A percentile compares a stretch with the other conserved stretches of the same genome.
Conservation (phyloP, 2,797 vertebrate species). For the Myiotriccus ornatus region DNA sequence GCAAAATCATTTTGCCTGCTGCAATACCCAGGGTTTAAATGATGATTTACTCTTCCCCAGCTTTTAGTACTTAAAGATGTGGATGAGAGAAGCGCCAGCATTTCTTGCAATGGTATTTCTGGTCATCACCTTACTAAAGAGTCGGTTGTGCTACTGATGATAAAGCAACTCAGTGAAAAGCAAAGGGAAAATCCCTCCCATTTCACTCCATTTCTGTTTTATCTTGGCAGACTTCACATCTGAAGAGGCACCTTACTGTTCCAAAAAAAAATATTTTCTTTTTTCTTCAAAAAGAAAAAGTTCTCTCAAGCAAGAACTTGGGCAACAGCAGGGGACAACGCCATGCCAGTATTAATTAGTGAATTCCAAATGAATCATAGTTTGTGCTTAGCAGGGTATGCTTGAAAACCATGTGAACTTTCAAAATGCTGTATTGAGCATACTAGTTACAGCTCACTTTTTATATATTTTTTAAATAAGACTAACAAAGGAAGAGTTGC, state of each 20-base stretch:
- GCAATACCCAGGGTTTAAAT: slow-evolving; percentile 14
- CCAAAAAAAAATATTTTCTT: slow-evolving; percentile 33
- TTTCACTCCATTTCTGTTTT: neutral
- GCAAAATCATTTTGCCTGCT: neutral
- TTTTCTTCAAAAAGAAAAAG: slow-evolving; percentile 26
- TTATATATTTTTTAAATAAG: neutral
- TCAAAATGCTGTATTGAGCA: slow-evolving; percentile 7
- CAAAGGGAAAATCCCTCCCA: neutral
- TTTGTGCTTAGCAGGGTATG: slow-evolving; percentile 27
- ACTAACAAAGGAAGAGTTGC: slow-evolving; percentile 3
- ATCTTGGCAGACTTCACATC: slow-evolving; percentile 6
- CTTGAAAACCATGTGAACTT: slow-evolving; percentile 25
- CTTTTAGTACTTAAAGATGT: neutral
- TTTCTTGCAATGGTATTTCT: neutral
- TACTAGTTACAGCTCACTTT: slow-evolving; percentile 3
- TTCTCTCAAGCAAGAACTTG: slow-evolving; percentile 50
- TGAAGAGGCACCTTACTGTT: slow-evolving; percentile 43
- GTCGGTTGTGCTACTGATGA: neutral
- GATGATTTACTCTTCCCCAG: neutral
- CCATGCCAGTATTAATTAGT: slow-evolving; percentile 64
- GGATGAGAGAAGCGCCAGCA: neutral
- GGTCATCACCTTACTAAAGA: slow-evolving; percentile 4
- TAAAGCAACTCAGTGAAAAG: slow-evolving; percentile 18
- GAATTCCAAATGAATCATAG: slow-evolving; percentile 48
- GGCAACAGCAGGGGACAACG: slow-evolving; percentile 46